These are phyloP conservation scores for Syrista parreyssii DNA, from an alignment of 2,888 invertebrate genomes.

Conservation along the genomic window DNA sequence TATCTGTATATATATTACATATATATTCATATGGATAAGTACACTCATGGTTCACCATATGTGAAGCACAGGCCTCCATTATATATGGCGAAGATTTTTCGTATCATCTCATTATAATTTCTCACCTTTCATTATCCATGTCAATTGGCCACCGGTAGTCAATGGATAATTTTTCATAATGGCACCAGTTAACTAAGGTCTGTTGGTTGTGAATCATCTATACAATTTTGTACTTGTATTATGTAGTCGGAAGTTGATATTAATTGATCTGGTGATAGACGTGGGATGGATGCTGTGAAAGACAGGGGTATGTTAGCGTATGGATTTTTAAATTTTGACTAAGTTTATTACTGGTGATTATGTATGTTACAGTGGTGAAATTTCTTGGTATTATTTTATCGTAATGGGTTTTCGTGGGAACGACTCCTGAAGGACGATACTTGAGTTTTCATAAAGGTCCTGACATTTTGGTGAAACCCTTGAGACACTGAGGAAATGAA, in stretches of 20 bases:
- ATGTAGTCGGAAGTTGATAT: not conserved
- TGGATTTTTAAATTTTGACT: not conserved
- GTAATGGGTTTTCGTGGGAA: not conserved
- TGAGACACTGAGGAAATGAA: constrained; percentile 27
- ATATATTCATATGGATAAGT: not conserved
- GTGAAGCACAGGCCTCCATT: not conserved
- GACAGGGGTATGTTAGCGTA: not conserved
- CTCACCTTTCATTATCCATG: constrained; percentile 19
- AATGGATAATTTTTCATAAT: constrained; percentile 13
- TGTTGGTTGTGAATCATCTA: not conserved
- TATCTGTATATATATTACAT: not conserved
- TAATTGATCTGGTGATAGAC: not conserved
- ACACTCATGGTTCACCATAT: not conserved
- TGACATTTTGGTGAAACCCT: constrained; percentile 43
- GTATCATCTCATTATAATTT: not conserved
- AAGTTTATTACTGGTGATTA: not conserved
- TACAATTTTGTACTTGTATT: not conserved
- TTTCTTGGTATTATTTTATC: not conserved
- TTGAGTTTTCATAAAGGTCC: constrained; percentile 34
- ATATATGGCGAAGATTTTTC: not conserved
- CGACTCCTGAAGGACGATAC: not conserved
- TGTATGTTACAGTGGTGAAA: fast-evolving
- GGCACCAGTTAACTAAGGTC: not conserved
- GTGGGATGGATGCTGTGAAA: not conserved
- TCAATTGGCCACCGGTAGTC: constrained; percentile 10